Base-by-base conservation (phyloP, 1,140 invertebrate species). In the Planococcus citri region DNA sequence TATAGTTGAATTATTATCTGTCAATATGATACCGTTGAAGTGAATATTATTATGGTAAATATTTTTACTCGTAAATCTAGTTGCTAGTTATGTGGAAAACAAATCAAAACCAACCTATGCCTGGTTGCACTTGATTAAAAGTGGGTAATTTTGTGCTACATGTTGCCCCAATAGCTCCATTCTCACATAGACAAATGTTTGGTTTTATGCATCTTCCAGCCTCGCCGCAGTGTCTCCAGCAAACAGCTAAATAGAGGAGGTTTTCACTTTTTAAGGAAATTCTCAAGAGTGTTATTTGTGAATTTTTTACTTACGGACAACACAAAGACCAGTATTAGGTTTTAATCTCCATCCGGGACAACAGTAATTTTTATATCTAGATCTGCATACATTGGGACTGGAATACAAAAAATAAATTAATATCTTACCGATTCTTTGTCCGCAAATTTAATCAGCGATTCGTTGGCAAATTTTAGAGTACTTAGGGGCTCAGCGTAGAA, bases 311-410 rank as follows among this genome's bases (percentile, higher is more conserved):
- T 90, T 85, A 92, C 90, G 90, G 74, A 91, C 86, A 73, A 90
- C 83, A 78, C 90, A 93, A 25, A 89, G 80, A 70, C 85, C 84
- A 12, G 85, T 86, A 68, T 85, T 82, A 0, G 83, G 83, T 74
- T 88, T 87, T 71, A 84, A 83, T 8, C 83, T 84, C 91, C 91
- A 93, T 17, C 91, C 91, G 0, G 88, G 86, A 80, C 91, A 93
- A 78, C 91, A 93, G 75, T 86, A 87, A 73, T 82, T 86, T 74
- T 83, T 82, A 74, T 82, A 79, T 73, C 85, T 82, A 58, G 82
- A 82, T 72, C 88, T 83, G 76, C 90, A 93, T 8, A 92, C 86
- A 78, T 93, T 90, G 2, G 89, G 88, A 69, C 88, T 89, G 82
- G 2, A 85, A 85, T 69, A 76, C 73, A 75, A 27, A 27, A 51